Conservation (phyloP, 2,113 vertebrate genomes). For the Phalacrocorax brasilianus region DNA sequence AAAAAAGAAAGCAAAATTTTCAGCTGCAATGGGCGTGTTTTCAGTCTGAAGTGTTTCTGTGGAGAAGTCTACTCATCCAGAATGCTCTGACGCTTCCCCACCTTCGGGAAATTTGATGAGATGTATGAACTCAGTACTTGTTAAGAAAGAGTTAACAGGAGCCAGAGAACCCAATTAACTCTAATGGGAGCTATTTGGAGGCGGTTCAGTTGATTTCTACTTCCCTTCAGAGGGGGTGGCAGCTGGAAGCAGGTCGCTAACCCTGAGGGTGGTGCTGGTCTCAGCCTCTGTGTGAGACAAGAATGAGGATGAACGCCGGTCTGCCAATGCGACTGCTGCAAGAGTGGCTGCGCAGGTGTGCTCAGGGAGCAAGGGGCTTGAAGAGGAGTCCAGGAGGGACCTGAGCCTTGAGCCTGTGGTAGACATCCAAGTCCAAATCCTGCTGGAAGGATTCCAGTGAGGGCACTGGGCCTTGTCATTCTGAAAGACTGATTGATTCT, state of each 20-base stretch:
- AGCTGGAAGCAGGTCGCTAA: background rate
- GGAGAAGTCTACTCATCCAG: background rate
- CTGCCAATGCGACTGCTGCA: background rate
- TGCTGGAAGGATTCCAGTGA: background rate
- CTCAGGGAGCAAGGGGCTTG: accelerated
- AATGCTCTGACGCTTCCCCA: background rate
- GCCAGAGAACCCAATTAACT: background rate
- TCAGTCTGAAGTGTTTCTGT: background rate
- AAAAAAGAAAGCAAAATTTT: background rate
- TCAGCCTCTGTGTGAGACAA: accelerated
- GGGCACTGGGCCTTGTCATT: background rate
- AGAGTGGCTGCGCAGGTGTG: accelerated
- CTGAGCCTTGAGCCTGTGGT: background rate
- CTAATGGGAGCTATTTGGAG: background rate
- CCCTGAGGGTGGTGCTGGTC: background rate
- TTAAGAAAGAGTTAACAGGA: background rate
- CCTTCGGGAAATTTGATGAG: background rate
- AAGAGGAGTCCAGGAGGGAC: background rate
- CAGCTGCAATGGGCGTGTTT: background rate
- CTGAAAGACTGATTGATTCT: background rate
- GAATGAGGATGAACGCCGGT: accelerated
- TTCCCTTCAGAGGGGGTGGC: background rate
- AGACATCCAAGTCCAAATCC: background rate
- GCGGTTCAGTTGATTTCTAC: background rate
- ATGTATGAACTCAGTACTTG: accelerated